Evolutionary conservation across 92 coral and sea anemone species (phyloP).

Genomic region (Palythoa grandis): DNA sequence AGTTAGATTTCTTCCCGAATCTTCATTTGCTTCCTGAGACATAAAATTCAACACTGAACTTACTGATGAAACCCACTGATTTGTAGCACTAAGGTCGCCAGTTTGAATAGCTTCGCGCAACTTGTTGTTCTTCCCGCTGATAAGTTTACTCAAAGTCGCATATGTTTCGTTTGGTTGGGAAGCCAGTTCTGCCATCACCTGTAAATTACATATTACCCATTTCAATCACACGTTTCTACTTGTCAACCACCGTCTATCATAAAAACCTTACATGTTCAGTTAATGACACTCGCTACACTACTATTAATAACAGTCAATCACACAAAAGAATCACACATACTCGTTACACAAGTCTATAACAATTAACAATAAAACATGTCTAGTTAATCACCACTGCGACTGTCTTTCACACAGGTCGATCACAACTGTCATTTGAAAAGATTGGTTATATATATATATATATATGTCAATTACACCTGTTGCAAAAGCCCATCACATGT

Average conservation of each 20-base stretch:
- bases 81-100: conserved; percentile 55
- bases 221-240: not conserved
- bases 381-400: no score
- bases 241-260: no score
- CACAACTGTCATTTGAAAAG: not conserved
- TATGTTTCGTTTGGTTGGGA: not conserved
- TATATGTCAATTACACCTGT: not conserved
- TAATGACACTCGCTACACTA: no score
- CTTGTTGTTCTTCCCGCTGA: conserved; percentile 29
- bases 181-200: not conserved
- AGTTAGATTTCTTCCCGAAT: conserved; percentile 23
- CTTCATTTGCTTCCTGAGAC: conserved; percentile 22
- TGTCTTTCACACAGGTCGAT: not conserved
- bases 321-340: not conserved
- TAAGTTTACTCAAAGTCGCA: not conserved
- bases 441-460: not conserved
- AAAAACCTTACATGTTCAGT: no score
- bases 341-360: not conserved
- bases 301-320: not conserved
- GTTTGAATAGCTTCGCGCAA: conserved; percentile 51
- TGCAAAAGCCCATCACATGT: no score
- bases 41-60: conserved; percentile 59
- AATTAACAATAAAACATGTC: no score
- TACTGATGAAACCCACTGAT: conserved; percentile 50
- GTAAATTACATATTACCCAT: not conserved